phyloP scores from a whole-genome alignment of 2,113 vertebrate species.

The Aldabrachelys gigantea region DNA sequence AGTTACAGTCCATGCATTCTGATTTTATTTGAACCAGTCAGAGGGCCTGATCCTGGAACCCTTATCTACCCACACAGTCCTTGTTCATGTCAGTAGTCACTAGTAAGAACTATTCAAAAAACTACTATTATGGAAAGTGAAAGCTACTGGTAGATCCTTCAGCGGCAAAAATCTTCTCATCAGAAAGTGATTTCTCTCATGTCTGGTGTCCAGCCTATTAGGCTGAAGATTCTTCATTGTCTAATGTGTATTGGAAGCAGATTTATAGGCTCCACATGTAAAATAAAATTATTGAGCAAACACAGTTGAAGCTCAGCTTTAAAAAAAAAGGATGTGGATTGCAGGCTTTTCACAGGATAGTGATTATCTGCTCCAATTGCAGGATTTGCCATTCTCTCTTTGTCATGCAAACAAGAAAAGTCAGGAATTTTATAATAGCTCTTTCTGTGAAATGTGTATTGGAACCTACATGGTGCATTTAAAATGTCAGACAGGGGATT shows the following conservation, averaged over 20 bases:
- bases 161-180: not conserved
- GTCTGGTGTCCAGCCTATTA: conserved; percentile 3
- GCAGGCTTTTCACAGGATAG: conserved; percentile 89
- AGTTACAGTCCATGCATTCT: not conserved
- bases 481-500: conserved; percentile 62
- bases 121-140: not conserved
- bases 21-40: not conserved
- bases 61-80: not conserved
- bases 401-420: conserved; percentile 91
- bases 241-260: conserved; percentile 67
- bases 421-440: conserved; percentile 79
- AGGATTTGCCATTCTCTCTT: conserved; percentile 88
- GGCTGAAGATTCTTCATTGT: not conserved
- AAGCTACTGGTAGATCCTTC: not conserved
- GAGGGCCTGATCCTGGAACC: not conserved
- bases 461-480: conserved; percentile 39
- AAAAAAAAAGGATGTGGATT: conserved; percentile 86
- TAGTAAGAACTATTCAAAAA: not conserved
- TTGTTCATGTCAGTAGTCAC: not conserved
- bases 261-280: conserved; percentile 74
- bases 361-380: conserved; percentile 91
- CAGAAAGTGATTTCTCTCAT: not conserved
- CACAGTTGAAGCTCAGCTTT: conserved; percentile 81
- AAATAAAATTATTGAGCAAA: conserved; percentile 91
- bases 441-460: conserved; percentile 70